Base-by-base conservation (phyloP, 2,113 vertebrate species). In the Chlorocebus sabaeus region DNA sequence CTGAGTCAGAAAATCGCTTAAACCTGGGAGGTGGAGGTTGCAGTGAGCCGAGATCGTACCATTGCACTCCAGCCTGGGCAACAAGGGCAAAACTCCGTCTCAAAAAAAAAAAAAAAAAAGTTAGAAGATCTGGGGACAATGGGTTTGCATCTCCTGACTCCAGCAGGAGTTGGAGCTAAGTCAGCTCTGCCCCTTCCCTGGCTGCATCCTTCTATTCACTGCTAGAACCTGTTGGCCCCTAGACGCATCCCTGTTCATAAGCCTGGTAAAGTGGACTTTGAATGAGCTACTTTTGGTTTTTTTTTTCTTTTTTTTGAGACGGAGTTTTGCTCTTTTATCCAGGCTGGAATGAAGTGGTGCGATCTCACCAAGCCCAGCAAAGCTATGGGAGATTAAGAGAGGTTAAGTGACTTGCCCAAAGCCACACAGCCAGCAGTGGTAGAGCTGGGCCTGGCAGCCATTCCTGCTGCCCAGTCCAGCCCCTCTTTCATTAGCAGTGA, bases 381-480 rank as follows among this genome's bases (percentile, higher is more conserved):
- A 64, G 61, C 27, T 68, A 30, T 40, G 79, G 35, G 55, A 80
- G 25, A 78, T 40, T 85, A 50, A 70, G 91, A 87, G 68, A 94
- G 75, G 45, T 43, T 48, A 73, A 81, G 82, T 1, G 64, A 48
- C 45, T 73, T 90, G 9, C 78, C 30, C 35, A 78, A 27, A 91
- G 72, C 73, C 18, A 30, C 43, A 17, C 12, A 59, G 95, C n/a
- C 72, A 68, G 84, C 25, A 25, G 17, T 5, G 55, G 27, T 38
- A 32, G 20, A 57, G 40, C 72, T 11, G 73, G 55, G 38, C 88
- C 48, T 70, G 81, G 64, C 30, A 43, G 82, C 48, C 52, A 40
- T 0, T 17, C 38, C 78, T 43, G 50, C 30, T 9, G 25, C 5
- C 2, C 2, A 0, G 2, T n/a, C 68, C 13, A 45, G 79, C 0